Base-by-base conservation (phyloP, 1,140 invertebrate species). In the Bombus superbus region DNA sequence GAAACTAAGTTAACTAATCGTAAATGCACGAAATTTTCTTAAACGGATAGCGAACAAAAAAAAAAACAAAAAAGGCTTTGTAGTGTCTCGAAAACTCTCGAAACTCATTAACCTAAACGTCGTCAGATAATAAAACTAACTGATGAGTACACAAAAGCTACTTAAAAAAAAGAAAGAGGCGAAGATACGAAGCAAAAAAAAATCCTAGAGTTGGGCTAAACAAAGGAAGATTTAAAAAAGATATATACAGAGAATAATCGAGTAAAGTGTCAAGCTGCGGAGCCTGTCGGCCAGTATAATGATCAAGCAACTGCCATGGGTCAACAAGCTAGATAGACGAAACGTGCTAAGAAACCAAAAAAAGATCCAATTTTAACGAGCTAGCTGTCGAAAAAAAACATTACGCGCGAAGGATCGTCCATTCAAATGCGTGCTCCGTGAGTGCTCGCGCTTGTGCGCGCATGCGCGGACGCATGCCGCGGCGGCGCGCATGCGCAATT, bases 281-380 rank as follows among this genome's bases (percentile, higher is more conserved):
- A 94, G 91, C 89, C 92, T 93, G 88, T 92, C 92, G 92, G 93
- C 91, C 91, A 92, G 93, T 92, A 90, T 83, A 90, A 91, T 94
- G 90, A 94, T 94, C 91, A 91, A 94, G 93, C 91, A 93, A 94
- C 94, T 94, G 94, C 94, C 94, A 94, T 93, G 92, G 92, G 91
- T 93, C 85, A 91, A 91, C 81, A 90, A 91, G 91, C 87, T 93
- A 93, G 88, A 81, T 93, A 93, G 92, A 80, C 42, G 83, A 94
- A 91, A 92, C 90, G 89, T 93, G 91, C 87, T 93, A 91, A 92
- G 89, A 93, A 81, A 81, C 25, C 25, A 81, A 73, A 73, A 62
- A 57, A 72, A 72, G 84, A 92, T 93, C 86, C 85, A 93, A 93
- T 93, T 94, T 93, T 92, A 92, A 91, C 87, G 92, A 92, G 88